phyloP scores from a whole-genome alignment of 2,888 invertebrate species.

The Cosmia trapezina region DNA sequence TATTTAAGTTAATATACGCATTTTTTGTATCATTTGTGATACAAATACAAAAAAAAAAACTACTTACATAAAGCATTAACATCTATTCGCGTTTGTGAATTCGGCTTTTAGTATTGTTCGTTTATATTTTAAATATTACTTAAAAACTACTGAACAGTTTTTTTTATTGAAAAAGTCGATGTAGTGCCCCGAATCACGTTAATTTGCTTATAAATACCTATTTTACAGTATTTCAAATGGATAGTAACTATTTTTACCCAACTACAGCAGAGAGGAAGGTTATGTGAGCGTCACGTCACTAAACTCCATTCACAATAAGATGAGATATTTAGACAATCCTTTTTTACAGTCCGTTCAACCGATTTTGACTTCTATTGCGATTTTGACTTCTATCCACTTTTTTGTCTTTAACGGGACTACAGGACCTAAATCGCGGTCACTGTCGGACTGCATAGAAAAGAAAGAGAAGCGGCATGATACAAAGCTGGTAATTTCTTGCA shows the following conservation, averaged over 20 bases:
- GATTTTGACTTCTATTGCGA: no score
- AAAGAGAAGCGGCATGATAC: no score
- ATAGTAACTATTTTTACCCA: background rate
- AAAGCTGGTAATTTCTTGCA: no score
- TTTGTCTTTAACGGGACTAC: no score
- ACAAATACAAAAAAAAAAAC: constrained; percentile 30
- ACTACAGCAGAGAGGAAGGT: background rate
- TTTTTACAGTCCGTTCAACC: no score
- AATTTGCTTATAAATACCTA: background rate
- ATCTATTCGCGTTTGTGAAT: constrained; percentile 49
- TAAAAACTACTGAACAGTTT: constrained; percentile 56
- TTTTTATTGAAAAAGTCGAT: constrained; percentile 19
- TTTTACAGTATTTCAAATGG: background rate
- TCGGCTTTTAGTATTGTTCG: constrained; percentile 56
- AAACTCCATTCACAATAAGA: no score
- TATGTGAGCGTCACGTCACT: background rate
- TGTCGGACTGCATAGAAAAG: no score
- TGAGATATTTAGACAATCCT: no score
- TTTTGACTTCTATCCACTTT: no score
- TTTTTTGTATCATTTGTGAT: constrained; percentile 28
- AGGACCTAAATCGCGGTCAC: no score
- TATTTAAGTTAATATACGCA: constrained; percentile 43
- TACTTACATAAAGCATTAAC: constrained; percentile 33
- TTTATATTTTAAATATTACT: constrained; percentile 42
- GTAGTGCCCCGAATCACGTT: constrained; percentile 2